phyloP scores from a whole-genome alignment of 2,113 vertebrate species.

The Dicerorhinus sumatrensis region DNA sequence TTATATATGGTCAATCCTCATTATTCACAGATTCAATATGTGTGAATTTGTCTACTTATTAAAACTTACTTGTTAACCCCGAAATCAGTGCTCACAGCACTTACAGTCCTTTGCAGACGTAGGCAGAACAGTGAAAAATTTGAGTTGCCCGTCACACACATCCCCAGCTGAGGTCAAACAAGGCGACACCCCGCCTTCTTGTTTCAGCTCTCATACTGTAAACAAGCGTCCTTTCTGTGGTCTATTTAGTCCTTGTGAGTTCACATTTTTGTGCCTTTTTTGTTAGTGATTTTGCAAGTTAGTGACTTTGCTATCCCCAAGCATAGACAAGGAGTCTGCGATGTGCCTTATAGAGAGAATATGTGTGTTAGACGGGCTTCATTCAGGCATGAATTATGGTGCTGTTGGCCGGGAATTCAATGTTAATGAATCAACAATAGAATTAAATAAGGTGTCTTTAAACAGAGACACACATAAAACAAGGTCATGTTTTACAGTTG shows the following conservation, averaged over 20 bases:
- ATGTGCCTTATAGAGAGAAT: not conserved
- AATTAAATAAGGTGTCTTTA: not conserved
- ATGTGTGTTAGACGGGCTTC: not conserved
- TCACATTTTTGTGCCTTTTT: not conserved
- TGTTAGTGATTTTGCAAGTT: not conserved
- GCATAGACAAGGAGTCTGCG: not conserved
- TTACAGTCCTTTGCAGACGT: not conserved
- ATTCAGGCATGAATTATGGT: not conserved
- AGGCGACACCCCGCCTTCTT: not conserved
- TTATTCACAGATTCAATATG: conserved; percentile 9
- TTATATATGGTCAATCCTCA: not conserved
- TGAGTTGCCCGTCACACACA: not conserved
- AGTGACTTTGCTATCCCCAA: not conserved
- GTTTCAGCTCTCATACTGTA: not conserved
- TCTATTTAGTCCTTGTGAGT: not conserved
- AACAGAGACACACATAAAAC: not conserved
- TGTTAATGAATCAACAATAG: not conserved
- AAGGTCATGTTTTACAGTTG: not conserved
- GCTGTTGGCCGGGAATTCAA: not conserved
- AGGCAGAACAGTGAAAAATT: not conserved
- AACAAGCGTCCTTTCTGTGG: not conserved
- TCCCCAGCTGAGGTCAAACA: not conserved
- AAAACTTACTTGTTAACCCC: not conserved
- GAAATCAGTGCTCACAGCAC: not conserved
- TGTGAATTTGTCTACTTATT: not conserved